phyloP scores from a whole-genome alignment of 2,888 invertebrate genomes.

The Tyria jacobaeae region DNA sequence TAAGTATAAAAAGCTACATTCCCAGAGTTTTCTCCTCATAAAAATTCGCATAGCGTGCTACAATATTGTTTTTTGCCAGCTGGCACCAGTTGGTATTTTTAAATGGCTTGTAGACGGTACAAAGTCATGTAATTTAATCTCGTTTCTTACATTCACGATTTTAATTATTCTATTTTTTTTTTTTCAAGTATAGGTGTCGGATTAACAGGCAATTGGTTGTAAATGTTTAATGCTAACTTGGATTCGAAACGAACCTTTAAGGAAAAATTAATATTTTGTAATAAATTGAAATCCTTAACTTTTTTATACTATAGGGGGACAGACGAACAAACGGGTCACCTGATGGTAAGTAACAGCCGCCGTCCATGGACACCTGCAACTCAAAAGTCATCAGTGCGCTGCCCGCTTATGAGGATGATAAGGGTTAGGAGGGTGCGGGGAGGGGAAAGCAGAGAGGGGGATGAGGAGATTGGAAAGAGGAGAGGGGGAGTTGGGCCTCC shows the following conservation, averaged over 20 bases:
- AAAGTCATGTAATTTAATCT: conserved; percentile 46
- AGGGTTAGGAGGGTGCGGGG: no score
- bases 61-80: conserved; percentile 26
- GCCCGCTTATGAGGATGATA: no score
- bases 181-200: conserved; percentile 21
- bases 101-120: conserved; percentile 41
- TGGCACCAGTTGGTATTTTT: conserved; percentile 45
- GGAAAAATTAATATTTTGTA: neutral
- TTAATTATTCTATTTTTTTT: conserved; percentile 38
- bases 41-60: conserved; percentile 37
- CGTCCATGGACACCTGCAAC: no score
- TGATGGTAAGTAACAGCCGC: no score
- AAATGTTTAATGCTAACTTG: neutral
- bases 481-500: no score
- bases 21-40: conserved; percentile 35
- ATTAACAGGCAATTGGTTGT: conserved; percentile 13
- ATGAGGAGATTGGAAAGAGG: no score
- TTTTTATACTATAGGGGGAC: no score
- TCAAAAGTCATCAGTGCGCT: no score
- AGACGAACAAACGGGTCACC: no score
- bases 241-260: neutral
- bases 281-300: no score
- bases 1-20: conserved; percentile 2
- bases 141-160: conserved; percentile 26
- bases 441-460: no score